These are phyloP conservation scores for Acleris laterana DNA, from an alignment of 2,888 invertebrate species.

Conservation along the genomic window DNA sequence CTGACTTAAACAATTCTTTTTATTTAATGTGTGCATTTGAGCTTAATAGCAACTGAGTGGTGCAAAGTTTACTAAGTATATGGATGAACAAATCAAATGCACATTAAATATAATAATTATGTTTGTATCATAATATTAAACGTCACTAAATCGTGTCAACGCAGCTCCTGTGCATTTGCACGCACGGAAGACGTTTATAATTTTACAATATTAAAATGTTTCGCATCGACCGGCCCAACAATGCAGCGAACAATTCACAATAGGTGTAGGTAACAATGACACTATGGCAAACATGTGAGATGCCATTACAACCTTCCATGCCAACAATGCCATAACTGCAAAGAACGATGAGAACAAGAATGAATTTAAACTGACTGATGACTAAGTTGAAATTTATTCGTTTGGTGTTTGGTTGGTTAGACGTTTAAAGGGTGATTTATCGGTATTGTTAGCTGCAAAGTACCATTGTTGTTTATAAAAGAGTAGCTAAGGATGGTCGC, in stretches of 20 bases:
- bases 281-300: constrained; percentile 81
- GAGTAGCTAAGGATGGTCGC: constrained; percentile 80
- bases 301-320: constrained; percentile 54
- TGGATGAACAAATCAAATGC: too few species aligned
- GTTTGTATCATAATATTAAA: too few species aligned
- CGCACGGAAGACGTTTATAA: constrained; percentile 82
- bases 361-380: not conserved
- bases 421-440: constrained; percentile 39
- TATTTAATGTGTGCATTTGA: too few species aligned
- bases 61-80: too few species aligned
- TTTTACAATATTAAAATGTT: constrained; percentile 84
- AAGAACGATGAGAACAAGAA: constrained; percentile 8
- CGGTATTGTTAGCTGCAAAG: constrained; percentile 74
- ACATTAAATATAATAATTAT: too few species aligned
- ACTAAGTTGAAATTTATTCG: constrained; percentile 23
- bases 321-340: constrained; percentile 46
- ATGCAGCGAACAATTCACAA: constrained; percentile 77
- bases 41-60: too few species aligned
- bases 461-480: constrained; percentile 77
- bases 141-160: too few species aligned
- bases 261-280: constrained; percentile 83
- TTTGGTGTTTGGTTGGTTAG: constrained; percentile 38
- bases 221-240: constrained; percentile 78
- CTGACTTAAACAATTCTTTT: too few species aligned
- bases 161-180: constrained; percentile 40